Evolutionary conservation across 2,888 invertebrate species (phyloP), one percentile per base, ranked within the genome.

Genomic region (Congeria kusceri): DNA sequence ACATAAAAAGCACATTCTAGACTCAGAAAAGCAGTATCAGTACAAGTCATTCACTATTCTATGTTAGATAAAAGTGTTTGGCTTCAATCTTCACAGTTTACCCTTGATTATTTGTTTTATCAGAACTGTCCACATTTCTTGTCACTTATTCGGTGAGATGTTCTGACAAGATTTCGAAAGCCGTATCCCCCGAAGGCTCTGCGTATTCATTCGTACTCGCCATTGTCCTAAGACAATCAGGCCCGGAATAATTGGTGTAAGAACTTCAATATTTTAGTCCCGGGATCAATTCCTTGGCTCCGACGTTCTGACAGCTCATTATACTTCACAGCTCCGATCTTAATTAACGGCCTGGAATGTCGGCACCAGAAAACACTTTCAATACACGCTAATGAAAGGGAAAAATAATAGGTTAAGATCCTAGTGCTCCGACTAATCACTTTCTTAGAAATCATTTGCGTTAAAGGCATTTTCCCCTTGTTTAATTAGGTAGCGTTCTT

Each of bases 271-370:
- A 80, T 80, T 80, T 80, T 80, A 80, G 80, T 80, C 69, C 62
- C 62, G 47, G 69, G 82, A 83, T 83, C 82, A 83, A 83, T 83
- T 76, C 76, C 20, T 23, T 32, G 82, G 82, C 82, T 73, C 78
- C 82, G 74, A 47, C 23, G 49, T 70, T 78, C 78, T 83, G 82
- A 83, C 82, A 83, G 82, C 69, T 83, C 82, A 83, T 83, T 83
- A 83, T 83, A 79, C 78, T 72, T 79, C 73, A 76, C 76, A 73
- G 78, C 73, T 73, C 76, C 44, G 69, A 71, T 69, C 82, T 83
- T 83, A 83, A 83, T 83, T 83, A 83, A 83, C 82, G 82, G 78
- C 76, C 78, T 76, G 64, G 53, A 83, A 83, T 79, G 78, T 83
- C 82, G 80, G 63, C 76, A 73, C 80, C 80, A 73, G 76, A 73